A percentile compares a stretch with the other conserved stretches of the same genome.
These are phyloP conservation scores for Anolis sagrei DNA, from an alignment of 2,113 vertebrate genomes.

Conservation along the genomic window DNA sequence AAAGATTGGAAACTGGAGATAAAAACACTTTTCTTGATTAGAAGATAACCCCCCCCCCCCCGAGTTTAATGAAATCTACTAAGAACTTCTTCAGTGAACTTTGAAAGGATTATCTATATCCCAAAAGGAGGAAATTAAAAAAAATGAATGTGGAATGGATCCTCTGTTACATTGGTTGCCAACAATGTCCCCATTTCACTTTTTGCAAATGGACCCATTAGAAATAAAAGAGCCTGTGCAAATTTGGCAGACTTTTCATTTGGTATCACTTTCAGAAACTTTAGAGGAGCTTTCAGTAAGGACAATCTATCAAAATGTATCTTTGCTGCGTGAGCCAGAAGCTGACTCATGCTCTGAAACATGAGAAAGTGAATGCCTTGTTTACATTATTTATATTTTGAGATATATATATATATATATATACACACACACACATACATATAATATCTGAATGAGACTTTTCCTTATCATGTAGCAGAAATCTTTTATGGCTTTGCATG, in stretches of 20 bases:
- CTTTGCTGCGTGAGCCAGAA: neutral
- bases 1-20: neutral
- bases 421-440: too few species aligned
- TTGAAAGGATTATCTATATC: neutral
- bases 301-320: constrained; percentile 1
- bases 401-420: too few species aligned
- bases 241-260: neutral
- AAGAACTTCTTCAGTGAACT: neutral
- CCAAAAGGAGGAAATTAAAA: neutral
- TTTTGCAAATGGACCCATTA: constrained; percentile 8
- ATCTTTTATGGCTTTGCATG: neutral
- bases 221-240: neutral
- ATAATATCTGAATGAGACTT: neutral
- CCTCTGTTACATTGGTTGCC: neutral
- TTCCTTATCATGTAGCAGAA: neutral
- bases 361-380: neutral
- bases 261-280: neutral
- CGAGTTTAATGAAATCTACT: neutral
- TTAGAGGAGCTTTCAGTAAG: neutral
- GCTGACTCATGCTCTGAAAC: neutral
- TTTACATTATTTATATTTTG: neutral
- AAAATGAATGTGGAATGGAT: neutral
- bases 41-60: too few species aligned
- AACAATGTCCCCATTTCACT: neutral
- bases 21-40: neutral